Conservation (phyloP, 2,113 vertebrate species). For the Mormoops blainvillei region DNA sequence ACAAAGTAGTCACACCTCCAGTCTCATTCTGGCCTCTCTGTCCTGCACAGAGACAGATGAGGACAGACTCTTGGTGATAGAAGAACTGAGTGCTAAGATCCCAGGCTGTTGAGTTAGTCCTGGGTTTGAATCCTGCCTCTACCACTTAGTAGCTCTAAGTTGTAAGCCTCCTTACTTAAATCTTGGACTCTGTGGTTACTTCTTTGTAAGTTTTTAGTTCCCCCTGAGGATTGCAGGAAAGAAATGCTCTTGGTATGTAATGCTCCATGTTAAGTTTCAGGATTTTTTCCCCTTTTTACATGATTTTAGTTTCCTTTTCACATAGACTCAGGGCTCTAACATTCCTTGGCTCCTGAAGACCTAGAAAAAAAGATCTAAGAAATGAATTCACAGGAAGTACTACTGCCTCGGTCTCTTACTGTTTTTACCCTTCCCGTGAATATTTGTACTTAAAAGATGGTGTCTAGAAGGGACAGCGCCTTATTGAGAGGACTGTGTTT, state of each 20-base stretch:
- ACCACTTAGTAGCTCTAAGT: background rate
- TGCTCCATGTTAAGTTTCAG: background rate
- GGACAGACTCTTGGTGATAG: background rate
- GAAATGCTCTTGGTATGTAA: background rate
- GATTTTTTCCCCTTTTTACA: background rate
- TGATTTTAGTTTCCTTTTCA: constrained; percentile 8
- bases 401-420: background rate
- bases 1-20: background rate
- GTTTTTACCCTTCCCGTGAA: background rate
- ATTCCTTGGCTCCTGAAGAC: background rate
- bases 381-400: background rate
- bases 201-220: background rate
- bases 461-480: background rate
- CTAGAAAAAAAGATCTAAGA: background rate
- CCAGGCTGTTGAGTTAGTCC: background rate
- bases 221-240: background rate
- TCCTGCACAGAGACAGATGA: background rate
- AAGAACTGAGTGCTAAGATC: background rate
- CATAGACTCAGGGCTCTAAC: background rate
- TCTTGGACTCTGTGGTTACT: background rate
- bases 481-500: background rate
- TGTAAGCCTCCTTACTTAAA: background rate
- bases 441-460: background rate
- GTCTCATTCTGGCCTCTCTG: background rate
- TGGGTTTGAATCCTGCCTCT: constrained; percentile 12